phyloP scores from a whole-genome alignment of 2,113 vertebrate genomes.

The Nesoenas mayeri region DNA sequence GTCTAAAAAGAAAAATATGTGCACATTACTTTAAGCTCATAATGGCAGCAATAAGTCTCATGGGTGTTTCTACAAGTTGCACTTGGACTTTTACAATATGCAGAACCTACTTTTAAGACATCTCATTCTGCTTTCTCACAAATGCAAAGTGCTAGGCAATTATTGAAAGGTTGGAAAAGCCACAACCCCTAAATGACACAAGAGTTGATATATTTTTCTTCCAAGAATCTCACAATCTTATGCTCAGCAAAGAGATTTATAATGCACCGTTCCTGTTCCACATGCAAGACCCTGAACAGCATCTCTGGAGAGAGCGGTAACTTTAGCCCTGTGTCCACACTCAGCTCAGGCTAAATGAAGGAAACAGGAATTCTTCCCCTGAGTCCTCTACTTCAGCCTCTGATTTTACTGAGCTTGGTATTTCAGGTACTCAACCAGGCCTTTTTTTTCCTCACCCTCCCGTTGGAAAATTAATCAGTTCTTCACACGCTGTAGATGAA shows the following conservation, averaged over 20 bases:
- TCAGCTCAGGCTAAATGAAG: constrained; percentile 48
- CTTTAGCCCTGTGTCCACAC: neutral
- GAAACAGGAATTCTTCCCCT: constrained; percentile 51
- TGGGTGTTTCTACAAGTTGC: neutral
- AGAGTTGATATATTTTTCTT: neutral
- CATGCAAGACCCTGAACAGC: neutral
- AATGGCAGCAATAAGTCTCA: constrained; percentile 52
- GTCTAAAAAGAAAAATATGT: constrained; percentile 47
- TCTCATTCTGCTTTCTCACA: constrained; percentile 29
- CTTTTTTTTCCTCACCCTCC: neutral
- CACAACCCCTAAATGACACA: constrained; percentile 8
- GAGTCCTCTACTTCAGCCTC: constrained; percentile 8
- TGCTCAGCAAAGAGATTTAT: constrained; percentile 18
- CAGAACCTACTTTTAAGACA: constrained; percentile 49
- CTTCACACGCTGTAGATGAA: constrained; percentile 33
- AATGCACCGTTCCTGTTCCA: neutral
- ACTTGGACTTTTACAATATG: constrained; percentile 44
- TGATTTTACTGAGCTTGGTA: constrained; percentile 8
- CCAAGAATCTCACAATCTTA: neutral
- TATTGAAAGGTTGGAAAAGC: constrained; percentile 22
- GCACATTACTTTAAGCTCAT: constrained; percentile 46
- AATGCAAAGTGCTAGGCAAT: constrained; percentile 48
- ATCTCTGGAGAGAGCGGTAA: constrained; percentile 35
- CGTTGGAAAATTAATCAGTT: constrained; percentile 28
- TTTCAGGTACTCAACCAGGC: neutral